Evolutionary conservation across 2,888 invertebrate genomes (phyloP).

Genomic region (Dynastes tityus): DNA sequence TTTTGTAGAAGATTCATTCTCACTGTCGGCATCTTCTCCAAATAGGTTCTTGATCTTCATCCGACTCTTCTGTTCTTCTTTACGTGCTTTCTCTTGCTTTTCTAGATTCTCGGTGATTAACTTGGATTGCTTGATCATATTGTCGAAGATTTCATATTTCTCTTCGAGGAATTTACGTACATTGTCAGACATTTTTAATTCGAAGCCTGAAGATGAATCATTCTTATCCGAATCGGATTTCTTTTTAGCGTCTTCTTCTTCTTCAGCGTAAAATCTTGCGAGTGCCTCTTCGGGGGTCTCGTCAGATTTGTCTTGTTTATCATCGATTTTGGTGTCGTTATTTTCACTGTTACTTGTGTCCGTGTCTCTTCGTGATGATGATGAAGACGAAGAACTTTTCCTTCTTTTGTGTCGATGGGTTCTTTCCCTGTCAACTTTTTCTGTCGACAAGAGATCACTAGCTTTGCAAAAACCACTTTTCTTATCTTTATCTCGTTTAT

Average conservation of each 20-base stretch:
- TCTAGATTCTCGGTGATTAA: constrained; percentile 38
- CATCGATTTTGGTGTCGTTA: not conserved
- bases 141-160: constrained; percentile 49
- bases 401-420: not conserved
- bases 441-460: constrained; percentile 26
- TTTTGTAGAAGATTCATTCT: constrained; percentile 35
- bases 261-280: constrained; percentile 7
- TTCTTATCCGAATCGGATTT: not conserved
- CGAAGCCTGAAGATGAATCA: constrained; percentile 7
- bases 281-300: constrained; percentile 35
- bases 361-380: not conserved
- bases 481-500: constrained; percentile 14
- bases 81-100: constrained; percentile 27
- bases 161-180: constrained; percentile 49
- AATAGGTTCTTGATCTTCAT: constrained; percentile 56
- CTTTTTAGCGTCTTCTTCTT: not conserved
- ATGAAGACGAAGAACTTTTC: constrained; percentile 13
- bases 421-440: constrained; percentile 2
- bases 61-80: constrained; percentile 30
- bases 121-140: constrained; percentile 49
- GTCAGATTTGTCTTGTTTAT: not conserved
- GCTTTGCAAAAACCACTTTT: constrained; percentile 28
- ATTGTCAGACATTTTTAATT: constrained; percentile 48
- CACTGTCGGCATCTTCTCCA: constrained; percentile 56
- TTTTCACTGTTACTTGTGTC: not conserved